Evolutionary conservation across 2,888 invertebrate species (phyloP), one percentile per base, ranked within the genome.

Genomic region (Baccha elongata): DNA sequence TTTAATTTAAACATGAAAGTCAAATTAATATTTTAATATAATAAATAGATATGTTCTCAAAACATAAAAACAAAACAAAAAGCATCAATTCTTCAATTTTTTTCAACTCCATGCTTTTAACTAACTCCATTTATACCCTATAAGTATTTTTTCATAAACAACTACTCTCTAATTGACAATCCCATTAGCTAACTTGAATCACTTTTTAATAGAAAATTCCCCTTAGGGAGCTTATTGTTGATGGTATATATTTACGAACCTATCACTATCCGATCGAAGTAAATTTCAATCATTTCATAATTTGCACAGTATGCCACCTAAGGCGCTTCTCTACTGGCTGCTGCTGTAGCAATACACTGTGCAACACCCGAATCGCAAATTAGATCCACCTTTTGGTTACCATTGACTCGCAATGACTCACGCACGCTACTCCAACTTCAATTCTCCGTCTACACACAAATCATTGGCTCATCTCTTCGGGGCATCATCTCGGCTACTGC

Each of bases 381-480:
- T 74, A 80, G 52, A 79, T 73, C 67, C 73, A 73, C 78, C 76
- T 65, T 62, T 71, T 69, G 76, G 55, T 50, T 58, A 19, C 37
- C 60, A 52, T 29, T 62, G 52, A 48, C 15, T 23, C 35, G 21
- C 35, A 58, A 29, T 73, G 64, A 58, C 67, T 74, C 74, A 80
- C 67, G 62, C 73, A 80, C 40, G 74, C 79, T 64, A 62, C 65
- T 19, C 21, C 26, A 35, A 13, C 32, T 35, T 10, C 21, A 6
- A 19, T 15, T 26, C 13, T 40, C 21, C 48, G 1, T 6, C 35
- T 29, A 19, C 72, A 64, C 62, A 83, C 81, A 83, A 83, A 83
- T 83, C 81, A 76, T 67, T 55, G 72, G 74, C 58, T 64, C 80
- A 75, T 76, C 76, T 71, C 76, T 72, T 83, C 35, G 67, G 81